Evolutionary conservation across 2,113 vertebrate genomes (phyloP).

Genomic region (Cinclus cinclus): DNA sequence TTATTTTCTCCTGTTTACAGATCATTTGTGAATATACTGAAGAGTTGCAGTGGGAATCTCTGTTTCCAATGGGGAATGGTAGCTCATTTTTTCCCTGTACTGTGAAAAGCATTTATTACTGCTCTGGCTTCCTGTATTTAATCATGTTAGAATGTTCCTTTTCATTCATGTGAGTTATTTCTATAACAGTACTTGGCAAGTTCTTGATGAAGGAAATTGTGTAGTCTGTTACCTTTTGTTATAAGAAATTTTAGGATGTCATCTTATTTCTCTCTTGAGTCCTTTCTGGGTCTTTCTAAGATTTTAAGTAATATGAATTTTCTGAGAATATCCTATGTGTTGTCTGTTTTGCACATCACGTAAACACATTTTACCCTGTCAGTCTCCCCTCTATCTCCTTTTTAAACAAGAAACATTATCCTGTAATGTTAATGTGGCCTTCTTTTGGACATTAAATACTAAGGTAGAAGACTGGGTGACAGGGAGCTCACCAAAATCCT

Average conservation of each 20-base stretch:
- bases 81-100: not conserved
- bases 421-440: no score
- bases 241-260: not conserved
- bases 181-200: not conserved
- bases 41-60: not conserved
- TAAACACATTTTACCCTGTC: not conserved
- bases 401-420: not conserved
- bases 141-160: not conserved
- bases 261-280: not conserved
- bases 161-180: not conserved
- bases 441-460: not conserved
- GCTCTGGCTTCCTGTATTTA: not conserved
- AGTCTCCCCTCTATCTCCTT: not conserved
- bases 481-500: not conserved
- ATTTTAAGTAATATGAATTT: not conserved
- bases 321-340: not conserved
- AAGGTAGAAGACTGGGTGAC: not conserved
- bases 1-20: not conserved
- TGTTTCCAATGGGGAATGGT: not conserved
- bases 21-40: not conserved
- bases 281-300: not conserved
- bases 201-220: not conserved
- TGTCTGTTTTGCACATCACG: not conserved
- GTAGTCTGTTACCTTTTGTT: not conserved
- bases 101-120: not conserved